phyloP scores from a whole-genome alignment of 2,113 vertebrate genomes.

The Protobothrops mucrosquamatus region DNA sequence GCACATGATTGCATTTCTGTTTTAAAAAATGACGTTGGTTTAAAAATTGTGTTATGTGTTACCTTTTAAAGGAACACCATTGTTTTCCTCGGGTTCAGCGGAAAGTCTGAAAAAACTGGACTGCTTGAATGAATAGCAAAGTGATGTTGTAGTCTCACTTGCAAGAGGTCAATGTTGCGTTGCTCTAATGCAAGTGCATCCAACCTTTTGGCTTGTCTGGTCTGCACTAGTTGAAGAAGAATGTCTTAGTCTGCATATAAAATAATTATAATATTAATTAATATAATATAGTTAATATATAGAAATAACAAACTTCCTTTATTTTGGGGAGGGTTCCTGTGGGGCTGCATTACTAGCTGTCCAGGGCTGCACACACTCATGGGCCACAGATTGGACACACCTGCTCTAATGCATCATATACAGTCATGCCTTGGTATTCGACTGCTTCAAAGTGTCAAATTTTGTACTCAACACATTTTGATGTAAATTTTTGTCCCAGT shows the following conservation, averaged over 20 bases:
- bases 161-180: background rate
- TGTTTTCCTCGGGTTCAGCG: background rate
- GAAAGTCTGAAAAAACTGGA: background rate
- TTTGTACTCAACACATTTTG: background rate
- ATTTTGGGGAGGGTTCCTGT: background rate
- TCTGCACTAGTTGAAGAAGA: background rate
- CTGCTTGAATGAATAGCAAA: background rate
- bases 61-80: background rate
- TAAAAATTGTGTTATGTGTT: background rate
- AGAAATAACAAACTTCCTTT: background rate
- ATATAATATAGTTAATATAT: background rate
- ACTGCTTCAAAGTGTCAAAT: background rate
- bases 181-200: background rate
- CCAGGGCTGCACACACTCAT: background rate
- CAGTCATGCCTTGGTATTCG: background rate
- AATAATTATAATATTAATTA: background rate
- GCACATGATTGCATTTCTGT: background rate
- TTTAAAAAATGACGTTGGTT: background rate
- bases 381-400: background rate
- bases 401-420: background rate
- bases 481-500: background rate
- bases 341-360: background rate
- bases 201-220: background rate
- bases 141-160: background rate
- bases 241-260: background rate